Percentiles rank a stretch among this genome's conserved stretches.
Conservation (phyloP, 2,888 invertebrate genomes). For the Aleiodes testaceus region DNA sequence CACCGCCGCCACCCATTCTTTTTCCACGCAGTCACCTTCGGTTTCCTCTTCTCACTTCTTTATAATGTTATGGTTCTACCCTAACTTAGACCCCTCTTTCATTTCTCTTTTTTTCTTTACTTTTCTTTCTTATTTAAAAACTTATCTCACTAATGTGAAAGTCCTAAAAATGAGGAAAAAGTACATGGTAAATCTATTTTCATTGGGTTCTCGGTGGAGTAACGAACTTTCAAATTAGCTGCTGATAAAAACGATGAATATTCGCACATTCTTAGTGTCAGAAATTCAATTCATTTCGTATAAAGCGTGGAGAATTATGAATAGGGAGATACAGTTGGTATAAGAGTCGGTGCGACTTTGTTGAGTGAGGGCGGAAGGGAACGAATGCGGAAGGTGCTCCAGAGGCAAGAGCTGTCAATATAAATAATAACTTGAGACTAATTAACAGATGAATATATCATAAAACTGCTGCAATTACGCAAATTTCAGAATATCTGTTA, state of each 20-base stretch:
- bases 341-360: background rate
- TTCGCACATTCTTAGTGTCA: conserved; percentile 55
- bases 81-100: conserved; percentile 34
- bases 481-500: no score
- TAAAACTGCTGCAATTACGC: no score
- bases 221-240: conserved; percentile 45
- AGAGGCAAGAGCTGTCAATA: no score
- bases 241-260: conserved; percentile 49
- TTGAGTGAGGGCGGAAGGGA: no score
- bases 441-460: no score
- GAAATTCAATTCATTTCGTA: conserved; percentile 42
- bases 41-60: conserved; percentile 28
- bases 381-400: no score
- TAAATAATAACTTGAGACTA: no score
- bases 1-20: conserved; percentile 16
- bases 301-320: background rate
- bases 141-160: conserved; percentile 71
- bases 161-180: conserved; percentile 50
- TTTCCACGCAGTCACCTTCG: conserved; percentile 24
- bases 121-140: conserved; percentile 51
- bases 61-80: conserved; percentile 15
- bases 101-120: conserved; percentile 21
- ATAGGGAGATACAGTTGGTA: background rate
- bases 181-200: conserved; percentile 34
- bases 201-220: conserved; percentile 14